Evolutionary conservation across 2,888 invertebrate genomes (phyloP).

Genomic region (Theretra japonica): DNA sequence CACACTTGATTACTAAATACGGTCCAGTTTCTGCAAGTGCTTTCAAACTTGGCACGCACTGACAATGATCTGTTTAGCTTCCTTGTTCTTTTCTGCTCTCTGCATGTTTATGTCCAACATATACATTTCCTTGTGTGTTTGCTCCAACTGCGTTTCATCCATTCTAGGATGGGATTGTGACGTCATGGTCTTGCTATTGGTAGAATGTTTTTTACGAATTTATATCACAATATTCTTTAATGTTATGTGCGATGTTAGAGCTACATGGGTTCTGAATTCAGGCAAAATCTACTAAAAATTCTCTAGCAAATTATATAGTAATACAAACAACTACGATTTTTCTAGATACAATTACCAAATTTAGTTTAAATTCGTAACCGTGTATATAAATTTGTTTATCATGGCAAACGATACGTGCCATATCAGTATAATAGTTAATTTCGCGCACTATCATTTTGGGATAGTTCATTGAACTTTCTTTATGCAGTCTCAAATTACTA

Average conservation of each 20-base stretch:
- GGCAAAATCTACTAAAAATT: too few relatives aligned
- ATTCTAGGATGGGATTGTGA: not conserved
- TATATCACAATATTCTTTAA: not conserved
- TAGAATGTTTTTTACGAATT: not conserved
- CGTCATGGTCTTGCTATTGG: not conserved
- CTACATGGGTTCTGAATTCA: too few relatives aligned
- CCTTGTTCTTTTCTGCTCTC: conserved; percentile 12
- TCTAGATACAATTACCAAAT: too few relatives aligned
- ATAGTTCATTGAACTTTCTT: not conserved
- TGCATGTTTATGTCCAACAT: conserved; percentile 15
- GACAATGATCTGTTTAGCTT: conserved; percentile 8
- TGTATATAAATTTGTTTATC: too few relatives aligned
- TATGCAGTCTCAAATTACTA: not conserved
- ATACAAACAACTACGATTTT: too few relatives aligned
- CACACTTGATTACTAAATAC: conserved; percentile 27
- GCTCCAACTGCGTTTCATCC: not conserved
- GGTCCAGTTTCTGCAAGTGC: conserved; percentile 21
- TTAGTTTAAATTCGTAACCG: too few relatives aligned
- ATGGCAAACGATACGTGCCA: too few relatives aligned
- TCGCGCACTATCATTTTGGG: not conserved
- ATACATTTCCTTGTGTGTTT: conserved; percentile 11
- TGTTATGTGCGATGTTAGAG: too few relatives aligned
- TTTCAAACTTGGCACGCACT: conserved; percentile 25
- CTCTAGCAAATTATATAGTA: too few relatives aligned
- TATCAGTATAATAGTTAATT: too few relatives aligned